Conservation (phyloP, 2,888 invertebrate species). For the Alcis repandata region DNA sequence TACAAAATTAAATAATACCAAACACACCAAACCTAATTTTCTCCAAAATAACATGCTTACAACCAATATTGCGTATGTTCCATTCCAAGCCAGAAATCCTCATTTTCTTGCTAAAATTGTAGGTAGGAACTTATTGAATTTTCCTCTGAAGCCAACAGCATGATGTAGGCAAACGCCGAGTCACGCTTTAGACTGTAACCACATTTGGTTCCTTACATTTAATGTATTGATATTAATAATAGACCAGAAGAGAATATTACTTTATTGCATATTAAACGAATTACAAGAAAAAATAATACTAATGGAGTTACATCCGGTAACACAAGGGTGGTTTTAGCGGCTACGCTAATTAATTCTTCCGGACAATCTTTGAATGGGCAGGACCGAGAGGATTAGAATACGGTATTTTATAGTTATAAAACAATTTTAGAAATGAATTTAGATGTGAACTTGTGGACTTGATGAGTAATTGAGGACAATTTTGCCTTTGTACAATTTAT, state of each 20-base stretch:
- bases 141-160: conserved; percentile 25
- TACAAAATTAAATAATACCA: background rate
- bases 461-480: too few species aligned
- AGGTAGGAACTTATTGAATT: conserved; percentile 30
- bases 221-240: background rate
- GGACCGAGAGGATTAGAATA: too few species aligned
- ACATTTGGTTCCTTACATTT: conserved; percentile 3
- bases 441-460: too few species aligned
- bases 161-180: conserved; percentile 5
- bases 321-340: too few species aligned
- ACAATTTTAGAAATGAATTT: too few species aligned
- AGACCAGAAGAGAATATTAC: too few species aligned
- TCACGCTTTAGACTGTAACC: conserved; percentile 1
- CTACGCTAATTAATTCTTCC: too few species aligned
- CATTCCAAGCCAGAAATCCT: conserved; percentile 11
- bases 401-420: too few species aligned
- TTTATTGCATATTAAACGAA: too few species aligned
- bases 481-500: too few species aligned
- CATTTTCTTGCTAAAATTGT: conserved; percentile 34
- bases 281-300: background rate
- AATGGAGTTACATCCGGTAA: too few species aligned
- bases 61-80: conserved; percentile 21
- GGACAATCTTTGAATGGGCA: too few species aligned
- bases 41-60: conserved; percentile 12
- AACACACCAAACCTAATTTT: conserved; percentile 11